Evolutionary conservation across 2,797 vertebrate species (phyloP).

Genomic region (Decapterus maruadsi): DNA sequence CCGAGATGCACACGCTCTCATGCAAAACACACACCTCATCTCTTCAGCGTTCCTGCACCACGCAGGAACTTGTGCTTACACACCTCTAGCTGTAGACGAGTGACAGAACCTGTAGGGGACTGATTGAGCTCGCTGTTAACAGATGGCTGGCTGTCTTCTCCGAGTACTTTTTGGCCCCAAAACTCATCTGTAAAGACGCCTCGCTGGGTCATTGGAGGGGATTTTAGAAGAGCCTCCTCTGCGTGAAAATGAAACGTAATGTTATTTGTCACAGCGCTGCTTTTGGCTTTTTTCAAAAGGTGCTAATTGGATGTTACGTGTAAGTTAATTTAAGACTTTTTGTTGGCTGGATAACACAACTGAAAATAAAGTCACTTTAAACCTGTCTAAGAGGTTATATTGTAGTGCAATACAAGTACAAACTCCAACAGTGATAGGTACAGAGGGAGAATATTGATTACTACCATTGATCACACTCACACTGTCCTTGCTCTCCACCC

Average conservation of each 20-base stretch:
- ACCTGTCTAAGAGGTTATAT: conserved; percentile 27
- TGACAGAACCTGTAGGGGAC: conserved; percentile 68
- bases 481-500: conserved; percentile 42
- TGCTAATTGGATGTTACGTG: conserved; percentile 5
- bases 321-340: conserved; percentile 29
- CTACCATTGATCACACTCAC: conserved; percentile 59
- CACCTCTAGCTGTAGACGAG: conserved; percentile 51
- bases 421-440: conserved; percentile 63
- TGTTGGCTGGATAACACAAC: conserved; percentile 19
- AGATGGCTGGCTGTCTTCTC: conserved; percentile 63
- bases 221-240: conserved; percentile 29
- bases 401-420: conserved; percentile 36
- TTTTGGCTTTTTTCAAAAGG: conserved; percentile 28
- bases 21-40: conserved; percentile 62
- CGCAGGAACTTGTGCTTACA: conserved; percentile 61
- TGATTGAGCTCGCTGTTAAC: conserved; percentile 66
- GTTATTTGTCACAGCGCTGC: conserved; percentile 29
- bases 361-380: conserved; percentile 56
- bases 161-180: conserved; percentile 49
- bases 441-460: conserved; percentile 69
- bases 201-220: conserved; percentile 38
- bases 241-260: conserved; percentile 53
- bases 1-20: conserved; percentile 52
- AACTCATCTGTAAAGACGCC: conserved; percentile 44
- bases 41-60: conserved; percentile 26